Conservation (phyloP, 2,888 invertebrate species). For the Ctenicera cuprea region DNA sequence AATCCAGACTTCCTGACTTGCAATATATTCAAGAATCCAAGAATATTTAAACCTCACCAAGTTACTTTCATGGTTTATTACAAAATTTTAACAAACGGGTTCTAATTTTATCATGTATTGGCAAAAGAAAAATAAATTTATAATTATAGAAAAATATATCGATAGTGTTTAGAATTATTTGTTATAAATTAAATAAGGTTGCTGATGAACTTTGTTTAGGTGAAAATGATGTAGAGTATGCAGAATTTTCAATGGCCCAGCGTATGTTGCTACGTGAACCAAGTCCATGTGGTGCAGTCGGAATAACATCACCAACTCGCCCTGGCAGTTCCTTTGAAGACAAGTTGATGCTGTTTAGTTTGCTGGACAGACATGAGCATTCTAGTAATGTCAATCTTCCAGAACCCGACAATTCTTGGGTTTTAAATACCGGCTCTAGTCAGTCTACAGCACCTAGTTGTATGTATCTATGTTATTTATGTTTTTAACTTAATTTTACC, state of each 20-base stretch:
- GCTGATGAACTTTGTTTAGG: constrained; percentile 66
- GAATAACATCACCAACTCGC: constrained; percentile 54
- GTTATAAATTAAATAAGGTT: background rate
- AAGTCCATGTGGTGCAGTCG: constrained; percentile 59
- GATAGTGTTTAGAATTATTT: background rate
- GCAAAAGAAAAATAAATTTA: constrained; percentile 16
- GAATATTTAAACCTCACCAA: constrained; percentile 28
- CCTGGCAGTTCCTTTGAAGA: constrained; percentile 70
- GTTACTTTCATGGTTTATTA: background rate
- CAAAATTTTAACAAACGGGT: constrained; percentile 14
- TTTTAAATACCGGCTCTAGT: constrained; percentile 3
- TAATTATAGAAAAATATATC: too few species aligned
- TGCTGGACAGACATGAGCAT: constrained; percentile 74
- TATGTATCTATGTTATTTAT: constrained; percentile 13
- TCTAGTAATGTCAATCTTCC: constrained; percentile 60
- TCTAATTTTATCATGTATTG: background rate
- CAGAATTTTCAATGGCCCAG: constrained; percentile 75
- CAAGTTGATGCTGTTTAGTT: constrained; percentile 77
- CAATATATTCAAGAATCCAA: constrained; percentile 10
- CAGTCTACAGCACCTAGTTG: constrained; percentile 19
- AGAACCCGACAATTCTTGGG: constrained; percentile 38
- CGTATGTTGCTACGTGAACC: constrained; percentile 67
- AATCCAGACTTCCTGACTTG: constrained; percentile 36
- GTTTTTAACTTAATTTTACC: background rate
- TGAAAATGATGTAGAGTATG: constrained; percentile 83